Percentiles rank a stretch among this genome's conserved stretches.
These are phyloP conservation scores for Vanessa atalanta DNA, from an alignment of 1,140 invertebrate species.

Conservation along the genomic window DNA sequence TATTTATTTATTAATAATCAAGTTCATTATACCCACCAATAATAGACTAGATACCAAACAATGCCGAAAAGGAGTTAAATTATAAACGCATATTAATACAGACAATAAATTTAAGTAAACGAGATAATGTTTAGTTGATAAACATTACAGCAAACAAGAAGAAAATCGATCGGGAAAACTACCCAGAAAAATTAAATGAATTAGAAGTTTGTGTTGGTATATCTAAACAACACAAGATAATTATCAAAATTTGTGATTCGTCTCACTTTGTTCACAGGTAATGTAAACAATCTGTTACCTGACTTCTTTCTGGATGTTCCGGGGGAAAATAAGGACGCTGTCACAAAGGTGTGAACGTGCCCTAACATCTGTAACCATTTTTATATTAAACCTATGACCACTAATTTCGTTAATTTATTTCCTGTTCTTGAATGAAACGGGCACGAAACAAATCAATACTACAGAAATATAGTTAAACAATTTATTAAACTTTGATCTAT, in stretches of 20 bases:
- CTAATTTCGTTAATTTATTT: conserved; percentile 31
- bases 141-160: no score
- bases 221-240: neutral
- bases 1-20: no score
- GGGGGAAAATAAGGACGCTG: conserved; percentile 40
- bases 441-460: neutral
- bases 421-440: neutral
- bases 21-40: no score
- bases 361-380: conserved; percentile 22
- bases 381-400: conserved; percentile 49
- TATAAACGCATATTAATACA: no score
- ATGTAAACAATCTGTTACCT: conserved; percentile 86
- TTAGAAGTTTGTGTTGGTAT: no score
- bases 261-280: conserved; percentile 76
- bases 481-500: neutral
- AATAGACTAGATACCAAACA: no score
- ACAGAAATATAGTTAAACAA: neutral
- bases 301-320: conserved; percentile 94
- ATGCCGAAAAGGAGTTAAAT: no score
- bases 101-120: no score
- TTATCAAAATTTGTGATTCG: neutral
- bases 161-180: no score
- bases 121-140: no score
- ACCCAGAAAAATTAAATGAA: no score
- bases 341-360: conserved; percentile 55